Percentiles rank a stretch among this genome's conserved stretches.
phyloP scores from a whole-genome alignment of 2,113 vertebrate genomes.

The Sorex araneus region DNA sequence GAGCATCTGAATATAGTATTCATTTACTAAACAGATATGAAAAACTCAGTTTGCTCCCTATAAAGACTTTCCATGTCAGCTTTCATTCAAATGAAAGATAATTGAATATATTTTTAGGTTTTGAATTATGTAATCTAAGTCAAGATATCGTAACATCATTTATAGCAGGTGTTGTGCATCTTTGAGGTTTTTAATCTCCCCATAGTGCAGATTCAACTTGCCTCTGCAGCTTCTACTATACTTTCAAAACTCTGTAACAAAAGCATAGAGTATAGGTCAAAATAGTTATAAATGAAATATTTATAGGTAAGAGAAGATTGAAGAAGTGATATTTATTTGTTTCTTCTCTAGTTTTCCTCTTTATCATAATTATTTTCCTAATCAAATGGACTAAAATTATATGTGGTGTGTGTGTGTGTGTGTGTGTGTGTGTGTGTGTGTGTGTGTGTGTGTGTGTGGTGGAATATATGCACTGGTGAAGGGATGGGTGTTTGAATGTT shows the following conservation, averaged over 20 bases:
- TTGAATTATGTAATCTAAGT: background rate
- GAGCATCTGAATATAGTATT: background rate
- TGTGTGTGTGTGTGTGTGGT: too few species aligned
- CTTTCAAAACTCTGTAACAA: constrained; percentile 5
- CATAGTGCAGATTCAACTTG: background rate
- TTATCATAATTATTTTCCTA: background rate
- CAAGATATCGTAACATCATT: background rate
- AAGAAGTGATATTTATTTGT: background rate
- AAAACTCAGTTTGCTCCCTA: background rate
- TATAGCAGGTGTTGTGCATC: background rate
- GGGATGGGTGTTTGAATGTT: too few species aligned
- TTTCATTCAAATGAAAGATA: constrained; percentile 20
- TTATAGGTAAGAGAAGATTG: background rate
- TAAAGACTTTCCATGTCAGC: background rate
- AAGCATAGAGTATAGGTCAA: background rate
- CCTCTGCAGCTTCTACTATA: background rate
- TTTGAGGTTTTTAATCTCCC: background rate
- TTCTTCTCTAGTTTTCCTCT: constrained; percentile 24
- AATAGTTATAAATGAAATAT: background rate
- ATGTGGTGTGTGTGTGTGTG: too few species aligned
- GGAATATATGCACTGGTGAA: too few species aligned
- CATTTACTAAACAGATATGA: background rate
- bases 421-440: too few species aligned
- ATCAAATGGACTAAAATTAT: background rate
- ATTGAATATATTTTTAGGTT: constrained; percentile 1